phyloP scores from a whole-genome alignment of 2,113 vertebrate genomes.

The Gallinago undulata region DNA sequence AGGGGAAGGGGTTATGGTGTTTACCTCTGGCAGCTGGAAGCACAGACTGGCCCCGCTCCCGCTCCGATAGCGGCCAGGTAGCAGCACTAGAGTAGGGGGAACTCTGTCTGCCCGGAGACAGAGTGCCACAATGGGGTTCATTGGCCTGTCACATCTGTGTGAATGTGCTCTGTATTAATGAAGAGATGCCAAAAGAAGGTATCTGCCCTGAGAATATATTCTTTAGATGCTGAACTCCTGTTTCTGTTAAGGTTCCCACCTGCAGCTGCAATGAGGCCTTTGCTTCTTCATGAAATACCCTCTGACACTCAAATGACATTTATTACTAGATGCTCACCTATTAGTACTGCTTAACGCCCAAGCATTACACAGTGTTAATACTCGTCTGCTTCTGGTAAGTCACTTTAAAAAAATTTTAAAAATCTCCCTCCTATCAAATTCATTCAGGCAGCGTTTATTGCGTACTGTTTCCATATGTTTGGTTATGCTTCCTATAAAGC shows the following conservation, averaged over 20 bases:
- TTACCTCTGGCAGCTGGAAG: conserved; percentile 24
- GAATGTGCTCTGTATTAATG: background rate
- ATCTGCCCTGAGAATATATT: background rate
- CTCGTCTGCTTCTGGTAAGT: background rate
- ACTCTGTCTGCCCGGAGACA: background rate
- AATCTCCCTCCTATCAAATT: background rate
- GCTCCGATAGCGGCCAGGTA: background rate
- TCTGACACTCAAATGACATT: background rate
- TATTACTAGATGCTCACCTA: background rate
- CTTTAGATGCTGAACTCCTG: background rate
- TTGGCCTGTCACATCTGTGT: background rate
- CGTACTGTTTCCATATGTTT: background rate
- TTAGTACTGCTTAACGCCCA: background rate
- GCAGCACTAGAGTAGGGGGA: background rate
- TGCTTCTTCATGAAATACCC: background rate
- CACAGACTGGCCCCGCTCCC: background rate
- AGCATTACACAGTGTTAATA: background rate
- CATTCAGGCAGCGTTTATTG: background rate
- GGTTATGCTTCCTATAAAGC: background rate
- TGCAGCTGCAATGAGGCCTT: background rate
- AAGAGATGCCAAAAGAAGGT: background rate
- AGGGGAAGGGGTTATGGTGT: background rate
- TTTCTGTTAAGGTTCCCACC: background rate
- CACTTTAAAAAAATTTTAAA: background rate
- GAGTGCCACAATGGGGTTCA: background rate